Evolutionary conservation across 2,113 vertebrate genomes (phyloP), one percentile per base, ranked within the genome.

Genomic region (Amblyopsis rosae): DNA sequence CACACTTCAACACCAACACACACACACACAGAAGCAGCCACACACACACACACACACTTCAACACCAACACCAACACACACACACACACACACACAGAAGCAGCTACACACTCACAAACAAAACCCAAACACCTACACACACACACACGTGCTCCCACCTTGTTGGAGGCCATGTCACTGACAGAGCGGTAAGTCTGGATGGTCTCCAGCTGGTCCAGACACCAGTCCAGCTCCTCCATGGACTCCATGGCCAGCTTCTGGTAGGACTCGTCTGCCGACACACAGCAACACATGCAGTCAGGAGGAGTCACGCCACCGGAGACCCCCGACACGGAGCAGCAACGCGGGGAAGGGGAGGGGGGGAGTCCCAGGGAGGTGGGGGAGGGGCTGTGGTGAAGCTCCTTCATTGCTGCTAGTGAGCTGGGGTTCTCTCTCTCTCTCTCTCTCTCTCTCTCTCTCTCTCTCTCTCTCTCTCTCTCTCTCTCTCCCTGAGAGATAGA

Each of bases 161-260:
- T 91, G 65, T 84, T 90, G 45, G 90, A 91, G 54, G 90, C 88
- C 90, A 91, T 91, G 82, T 91, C 88, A 7, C 90, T 91, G 81
- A 91, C 90, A 16, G 90, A 90, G 69, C 87, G 86, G 85, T 91
- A 90, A 49, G 88, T 91, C 84, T 91, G 90, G 68, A 91, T 88
- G 53, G 90, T 91, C 81, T 91, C 90, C 85, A 91, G 55, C 83
- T 91, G 90, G 79, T 91, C 88, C 75, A 91, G 82, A 88, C 88
- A 89, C 90, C 90, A 91, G 84, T 91, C 90, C 69, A 91, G 85
- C 77, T 91, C 90, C 67, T 91, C 90, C 86, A 91, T 89, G 56
- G 90, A 89, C 73, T 91, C 90, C 77, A 90, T 85, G n/a, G 90
- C 86, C 70, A 91, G 82, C 73, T 91, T 91, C 80, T 91, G 88